Base-by-base conservation (phyloP, 92 coral and sea anemone genomes). In the Parazoanthus swiftii region DNA sequence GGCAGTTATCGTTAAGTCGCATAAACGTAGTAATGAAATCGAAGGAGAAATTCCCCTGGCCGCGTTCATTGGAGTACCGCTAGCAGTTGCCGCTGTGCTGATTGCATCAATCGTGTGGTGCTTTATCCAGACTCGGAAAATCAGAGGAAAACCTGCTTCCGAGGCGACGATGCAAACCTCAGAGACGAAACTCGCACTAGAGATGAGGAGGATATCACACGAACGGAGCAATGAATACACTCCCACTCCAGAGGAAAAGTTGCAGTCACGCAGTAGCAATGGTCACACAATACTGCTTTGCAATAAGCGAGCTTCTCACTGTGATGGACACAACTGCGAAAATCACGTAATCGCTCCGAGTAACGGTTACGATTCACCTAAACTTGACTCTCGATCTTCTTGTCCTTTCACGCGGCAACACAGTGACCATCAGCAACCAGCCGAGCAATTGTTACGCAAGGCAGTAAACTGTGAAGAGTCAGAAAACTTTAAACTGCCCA, bases 51-150 rank as follows among this genome's bases (percentile, higher is more conserved):
- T 95, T 13, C 96, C 95, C 37, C 89, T 95, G 70, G 95, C 98
- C 6, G 98, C 94, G 14, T 66, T 93, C n/a, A 91, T 95, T 76
- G 96, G 92, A 25, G 92, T 93, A 1, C 94, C 99, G n/a, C 72
- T 92, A 8, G 94, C 93, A 43, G 92, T 97, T 23, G 93, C 90
- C 58, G 89, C 89, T 18, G 82, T 95, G 25, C 77, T 95, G 36
- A 94, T 92, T 3, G 96, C 89, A 18, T 89, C 97, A 18, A 92
- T 97, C 4, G 91, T 97, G 67, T 95, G 98, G 98, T 95, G 98
- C 54, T 93, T 91, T 70, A 85, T 91, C 16, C 91, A 93, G 82
- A 93, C 92, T 8, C 82, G 88, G 16, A 90, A 84, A 48, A 23
- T 63, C 67, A 84, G 44, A 70, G 42, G 23, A 6, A 84, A 71